Percentiles rank a stretch among this genome's conserved stretches.
Evolutionary conservation across 1,140 invertebrate species (phyloP).

Genomic region (Nasonia giraulti): DNA sequence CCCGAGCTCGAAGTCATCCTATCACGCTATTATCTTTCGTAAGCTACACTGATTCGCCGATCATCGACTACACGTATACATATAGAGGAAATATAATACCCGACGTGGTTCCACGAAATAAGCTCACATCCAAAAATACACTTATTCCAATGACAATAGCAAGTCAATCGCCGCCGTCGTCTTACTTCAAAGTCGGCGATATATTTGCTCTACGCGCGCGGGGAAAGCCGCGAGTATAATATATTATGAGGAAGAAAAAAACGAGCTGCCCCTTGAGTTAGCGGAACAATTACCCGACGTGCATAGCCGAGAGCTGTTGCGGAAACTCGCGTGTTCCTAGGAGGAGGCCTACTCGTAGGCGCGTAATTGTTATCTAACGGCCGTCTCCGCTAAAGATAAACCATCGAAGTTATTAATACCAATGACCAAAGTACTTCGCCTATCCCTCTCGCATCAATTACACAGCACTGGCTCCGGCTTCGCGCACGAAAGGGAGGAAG

Average conservation of each 20-base stretch:
- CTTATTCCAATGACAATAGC: neutral
- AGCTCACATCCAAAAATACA: neutral
- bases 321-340: conserved; percentile 51
- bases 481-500: conserved; percentile 19
- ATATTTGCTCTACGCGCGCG: neutral
- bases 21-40: conserved; percentile 72
- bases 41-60: conserved; percentile 61
- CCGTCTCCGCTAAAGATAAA: conserved; percentile 46
- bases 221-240: neutral
- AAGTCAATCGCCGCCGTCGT: no score
- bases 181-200: no score
- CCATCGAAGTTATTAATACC: conserved; percentile 48
- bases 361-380: conserved; percentile 49
- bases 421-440: conserved; percentile 23
- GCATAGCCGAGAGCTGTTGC: neutral
- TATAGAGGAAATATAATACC: no score
- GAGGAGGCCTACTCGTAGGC: conserved; percentile 13
- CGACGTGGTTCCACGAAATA: neutral
- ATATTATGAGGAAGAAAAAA: conserved; percentile 22
- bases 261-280: conserved; percentile 24
- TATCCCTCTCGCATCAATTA: conserved; percentile 33
- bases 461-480: neutral
- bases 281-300: conserved; percentile 43
- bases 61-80: neutral
- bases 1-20: conserved; percentile 65